phyloP scores from a whole-genome alignment of 2,888 invertebrate species.

The Noctua comes region DNA sequence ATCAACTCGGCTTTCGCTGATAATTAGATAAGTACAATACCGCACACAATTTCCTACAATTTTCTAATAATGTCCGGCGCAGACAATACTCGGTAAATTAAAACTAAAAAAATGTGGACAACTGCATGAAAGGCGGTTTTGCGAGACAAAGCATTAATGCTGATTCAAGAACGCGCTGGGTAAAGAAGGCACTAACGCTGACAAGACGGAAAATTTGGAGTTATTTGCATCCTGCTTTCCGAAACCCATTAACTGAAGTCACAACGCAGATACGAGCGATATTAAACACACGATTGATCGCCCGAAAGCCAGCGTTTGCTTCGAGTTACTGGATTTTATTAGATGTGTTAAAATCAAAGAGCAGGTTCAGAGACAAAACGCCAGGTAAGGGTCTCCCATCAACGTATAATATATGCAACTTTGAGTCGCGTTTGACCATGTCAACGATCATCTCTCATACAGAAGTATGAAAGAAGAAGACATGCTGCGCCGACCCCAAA shows the following conservation, averaged over 20 bases:
- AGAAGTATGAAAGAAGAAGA: not conserved
- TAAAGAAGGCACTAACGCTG: not conserved
- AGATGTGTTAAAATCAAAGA: not conserved
- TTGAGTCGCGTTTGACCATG: not conserved
- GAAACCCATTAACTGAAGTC: not conserved
- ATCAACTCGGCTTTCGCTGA: slow-evolving; percentile 41
- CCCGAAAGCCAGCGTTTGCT: not conserved
- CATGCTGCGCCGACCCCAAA: not conserved
- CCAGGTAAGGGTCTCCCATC: not conserved
- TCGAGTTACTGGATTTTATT: slow-evolving; percentile 1
- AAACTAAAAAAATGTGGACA: not conserved
- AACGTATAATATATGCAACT: not conserved
- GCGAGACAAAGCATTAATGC: not conserved
- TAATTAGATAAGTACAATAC: slow-evolving; percentile 50
- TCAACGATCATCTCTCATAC: not conserved
- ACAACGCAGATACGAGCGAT: not conserved
- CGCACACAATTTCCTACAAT: slow-evolving; percentile 57
- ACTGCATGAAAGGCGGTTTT: not conserved
- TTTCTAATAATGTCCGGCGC: slow-evolving; percentile 39
- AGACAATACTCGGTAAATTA: slow-evolving; percentile 3
- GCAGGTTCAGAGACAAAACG: not conserved
- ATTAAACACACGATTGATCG: not conserved
- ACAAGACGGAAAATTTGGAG: not conserved
- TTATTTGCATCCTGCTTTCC: not conserved
- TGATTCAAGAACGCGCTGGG: not conserved